Evolutionary conservation across 2,797 vertebrate species (phyloP).

Genomic region (Catamblyrhynchus diadema): DNA sequence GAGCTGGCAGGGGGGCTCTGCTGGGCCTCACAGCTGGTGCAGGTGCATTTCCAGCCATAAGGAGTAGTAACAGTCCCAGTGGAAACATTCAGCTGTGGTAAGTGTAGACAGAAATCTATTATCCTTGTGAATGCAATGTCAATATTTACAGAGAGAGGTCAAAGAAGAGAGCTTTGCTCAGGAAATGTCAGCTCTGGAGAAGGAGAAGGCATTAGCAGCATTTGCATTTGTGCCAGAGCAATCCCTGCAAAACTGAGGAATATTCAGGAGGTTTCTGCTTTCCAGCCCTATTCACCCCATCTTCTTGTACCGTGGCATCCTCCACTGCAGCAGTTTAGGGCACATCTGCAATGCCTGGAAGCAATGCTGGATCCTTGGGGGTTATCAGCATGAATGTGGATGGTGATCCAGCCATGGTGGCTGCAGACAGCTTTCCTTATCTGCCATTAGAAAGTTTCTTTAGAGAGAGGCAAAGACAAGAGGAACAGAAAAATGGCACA

Average conservation of each 20-base stretch:
- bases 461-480: background rate
- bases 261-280: background rate
- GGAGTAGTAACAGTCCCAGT: conserved; percentile 69
- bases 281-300: too few species aligned
- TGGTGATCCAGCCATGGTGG: too few species aligned
- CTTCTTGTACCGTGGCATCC: too few species aligned
- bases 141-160: conserved; percentile 81
- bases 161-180: conserved; percentile 76
- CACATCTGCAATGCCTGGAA: too few species aligned
- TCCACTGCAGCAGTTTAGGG: too few species aligned
- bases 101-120: conserved; percentile 79
- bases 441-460: background rate
- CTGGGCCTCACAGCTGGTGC: conserved; percentile 70
- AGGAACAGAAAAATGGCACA: background rate
- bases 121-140: conserved; percentile 76
- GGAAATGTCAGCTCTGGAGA: conserved; percentile 74
- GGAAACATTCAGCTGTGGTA: conserved; percentile 74
- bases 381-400: too few species aligned
- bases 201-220: conserved; percentile 48
- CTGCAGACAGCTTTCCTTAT: too few species aligned
- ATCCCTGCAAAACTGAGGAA: conserved; percentile 47
- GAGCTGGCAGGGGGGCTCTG: conserved; percentile 45
- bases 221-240: conserved; percentile 62
- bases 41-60: conserved; percentile 74
- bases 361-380: too few species aligned